Percentiles rank a stretch among this genome's conserved stretches.
Evolutionary conservation across 23 tunicate genomes (phyloP).

Genomic region (Oikopleura dioica): DNA sequence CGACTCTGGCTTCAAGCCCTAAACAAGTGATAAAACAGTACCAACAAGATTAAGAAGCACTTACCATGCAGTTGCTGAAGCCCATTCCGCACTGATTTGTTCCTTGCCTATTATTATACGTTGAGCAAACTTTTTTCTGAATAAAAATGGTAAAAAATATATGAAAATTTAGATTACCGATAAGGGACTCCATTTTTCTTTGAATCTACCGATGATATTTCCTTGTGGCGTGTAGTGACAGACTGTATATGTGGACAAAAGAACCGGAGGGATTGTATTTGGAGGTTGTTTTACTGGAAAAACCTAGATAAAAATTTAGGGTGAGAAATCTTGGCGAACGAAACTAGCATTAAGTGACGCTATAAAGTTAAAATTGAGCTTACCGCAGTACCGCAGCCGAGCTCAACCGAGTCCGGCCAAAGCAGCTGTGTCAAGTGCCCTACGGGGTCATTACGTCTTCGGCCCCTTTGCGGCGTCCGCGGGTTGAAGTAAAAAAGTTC

Average conservation of each 20-base stretch:
- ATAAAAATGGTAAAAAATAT: not conserved
- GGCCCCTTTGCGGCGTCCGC: slow-evolving; percentile 20
- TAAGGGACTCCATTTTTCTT: not conserved
- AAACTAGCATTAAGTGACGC: no score
- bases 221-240: slow-evolving; percentile 69
- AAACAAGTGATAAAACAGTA: no score
- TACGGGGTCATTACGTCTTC: slow-evolving; percentile 21
- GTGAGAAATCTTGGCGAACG: no score
- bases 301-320: no score
- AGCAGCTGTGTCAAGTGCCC: slow-evolving; percentile 66
- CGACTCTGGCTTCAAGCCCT: no score
- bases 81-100: slow-evolving; percentile 1
- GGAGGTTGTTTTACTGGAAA: not conserved
- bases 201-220: slow-evolving; percentile 16
- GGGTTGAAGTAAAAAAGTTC: slow-evolving; percentile 59
- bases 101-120: not conserved
- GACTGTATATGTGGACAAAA: slow-evolving; percentile 33
- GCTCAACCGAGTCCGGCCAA: slow-evolving; percentile 42
- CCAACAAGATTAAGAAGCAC: no score
- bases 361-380: no score
- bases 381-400: slow-evolving; percentile 51
- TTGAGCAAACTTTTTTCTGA: not conserved
- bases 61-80: slow-evolving; percentile 5
- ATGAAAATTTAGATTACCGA: not conserved
- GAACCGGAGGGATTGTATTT: not conserved